Percentiles rank a stretch among this genome's conserved stretches.
phyloP scores from a whole-genome alignment of 2,888 invertebrate species.

The Plutella xylostella region DNA sequence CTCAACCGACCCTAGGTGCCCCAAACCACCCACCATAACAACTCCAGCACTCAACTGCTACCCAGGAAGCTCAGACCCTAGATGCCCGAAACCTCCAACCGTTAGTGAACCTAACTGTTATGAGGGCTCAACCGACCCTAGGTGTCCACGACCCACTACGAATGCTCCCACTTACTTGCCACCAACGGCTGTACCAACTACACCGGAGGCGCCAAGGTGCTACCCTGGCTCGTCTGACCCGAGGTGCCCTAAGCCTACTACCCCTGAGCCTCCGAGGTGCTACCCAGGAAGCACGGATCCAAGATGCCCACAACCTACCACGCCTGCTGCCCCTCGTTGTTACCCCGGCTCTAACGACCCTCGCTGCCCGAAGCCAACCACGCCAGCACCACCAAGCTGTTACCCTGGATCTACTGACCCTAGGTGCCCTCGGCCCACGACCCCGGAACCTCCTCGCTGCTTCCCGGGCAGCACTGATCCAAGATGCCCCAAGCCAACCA shows the following conservation, averaged over 20 bases:
- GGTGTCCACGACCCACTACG: slow-evolving; percentile 18
- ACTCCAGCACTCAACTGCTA: slow-evolving; percentile 16
- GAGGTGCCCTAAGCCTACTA: slow-evolving; percentile 21
- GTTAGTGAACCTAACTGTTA: slow-evolving; percentile 23
- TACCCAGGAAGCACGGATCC: slow-evolving; percentile 18
- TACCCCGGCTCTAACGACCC: slow-evolving; percentile 31
- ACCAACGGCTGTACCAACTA: slow-evolving; percentile 19
- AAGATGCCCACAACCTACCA: slow-evolving; percentile 15
- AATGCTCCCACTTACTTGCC: slow-evolving; percentile 17
- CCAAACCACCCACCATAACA: slow-evolving; percentile 16
- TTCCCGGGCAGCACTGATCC: slow-evolving; percentile 17
- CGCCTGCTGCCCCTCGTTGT: slow-evolving; percentile 21
- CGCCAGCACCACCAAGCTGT: slow-evolving; percentile 12
- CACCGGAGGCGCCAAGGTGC: slow-evolving; percentile 22
- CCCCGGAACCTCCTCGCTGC: slow-evolving; percentile 17
- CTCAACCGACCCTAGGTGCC: slow-evolving; percentile 22
- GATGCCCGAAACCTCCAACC: slow-evolving; percentile 27
- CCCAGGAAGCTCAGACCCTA: slow-evolving; percentile 18
- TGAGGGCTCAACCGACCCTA: slow-evolving; percentile 26
- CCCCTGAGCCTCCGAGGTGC: slow-evolving; percentile 21
- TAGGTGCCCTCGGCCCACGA: slow-evolving; percentile 24
- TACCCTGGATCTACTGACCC: slow-evolving; percentile 15
- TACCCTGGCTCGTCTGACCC: slow-evolving; percentile 25
- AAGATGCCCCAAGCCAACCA: slow-evolving; percentile 21
- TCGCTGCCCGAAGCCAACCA: slow-evolving; percentile 24